Evolutionary conservation across 2,888 invertebrate genomes (phyloP), one percentile per base, ranked within the genome.

Genomic region (Acanthopleura granulata): DNA sequence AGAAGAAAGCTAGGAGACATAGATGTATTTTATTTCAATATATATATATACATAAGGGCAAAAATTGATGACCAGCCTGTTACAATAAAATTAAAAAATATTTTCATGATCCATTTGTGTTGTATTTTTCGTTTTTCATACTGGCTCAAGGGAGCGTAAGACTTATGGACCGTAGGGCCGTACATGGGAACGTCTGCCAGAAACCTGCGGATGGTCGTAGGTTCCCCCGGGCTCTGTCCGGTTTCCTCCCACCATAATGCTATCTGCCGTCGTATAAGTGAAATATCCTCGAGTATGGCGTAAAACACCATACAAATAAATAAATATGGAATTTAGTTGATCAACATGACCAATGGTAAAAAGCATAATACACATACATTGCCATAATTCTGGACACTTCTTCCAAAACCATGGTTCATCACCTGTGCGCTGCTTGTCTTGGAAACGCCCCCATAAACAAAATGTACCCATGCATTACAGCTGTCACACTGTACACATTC

Each of bases 401-500:
- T 18, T 22, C 4, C 66, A 12, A 27, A 66, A 66, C 66, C 25
- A 66, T 27, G 22, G 16, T 22, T 27, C 66, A 66, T 27, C 29
- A 27, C 16, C 14, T 22, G 66, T 16, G 16, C 12, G 66, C 29
- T 66, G 15, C 16, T 27, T 22, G 22, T 25, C 66, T 27, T 1
- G 15, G 22, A 27, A 27, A 66, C 25, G 29, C 66, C 25, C 18
- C 27, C 22, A 27, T 27, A 66, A 15, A 25, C 15, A 27, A 27
- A 66, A 66, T 66, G 66, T 66, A 66, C 29, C 66, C 66, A 66
- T 27, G 14, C 25, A 27, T 22, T 16, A 66, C 66, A 66, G 6
- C 29, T 27, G 25, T 66, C 66, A 27, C 66, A 66, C 15, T 27
- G 16, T 16, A 25, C 66, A 16, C 12, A 66, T 66, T 66, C 25